Evolutionary conservation across 2,888 invertebrate species (phyloP), one percentile per base, ranked within the genome.

Genomic region (Zygothrica quintamaculata): DNA sequence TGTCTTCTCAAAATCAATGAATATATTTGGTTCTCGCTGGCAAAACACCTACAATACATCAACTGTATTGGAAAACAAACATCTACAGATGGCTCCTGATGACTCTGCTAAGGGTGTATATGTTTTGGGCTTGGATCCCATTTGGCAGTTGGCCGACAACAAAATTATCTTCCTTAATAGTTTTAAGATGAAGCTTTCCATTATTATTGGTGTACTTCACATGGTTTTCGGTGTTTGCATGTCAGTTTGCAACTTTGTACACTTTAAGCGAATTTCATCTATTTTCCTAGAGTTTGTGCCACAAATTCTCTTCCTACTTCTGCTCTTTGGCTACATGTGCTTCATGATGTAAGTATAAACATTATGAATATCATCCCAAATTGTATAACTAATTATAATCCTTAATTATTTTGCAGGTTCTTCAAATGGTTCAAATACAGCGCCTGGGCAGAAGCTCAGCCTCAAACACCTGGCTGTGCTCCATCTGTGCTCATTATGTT

Each of bases 101-200:
- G 57, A 76, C 0, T 92, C 92, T 55, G 57, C 70, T 0, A 89
- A 72, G 0, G 84, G 88, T 1, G 94, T 94, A 0, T 94, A 94
- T 70, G 95, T 96, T 0, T 92, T 99, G 67, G 99, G 99, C 1
- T 92, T 99, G 81, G 99, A 94, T 84, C 93, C 93, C 0, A 93
- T 95, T 2, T 95, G 95, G 95, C 95, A 95, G 93, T 88, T 94
- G 90, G 93, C 95, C n/a, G 93, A 93, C 71, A 98, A 98, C 92
- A 98, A 98, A 92, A 98, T 99, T 78, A 95, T 97, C 67, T 98
- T 98, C 92, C 92, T 96, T 66, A 99, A 99, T 92, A 97, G 98
- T 0, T 97, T 95, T 92, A 99, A 99, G 92, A 99, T 98, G 98
- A 97, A 97, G 89, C 92, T 98, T 77, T 98, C 98, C 50, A 97